A percentile compares a stretch with the other conserved stretches of the same genome.
Evolutionary conservation across 2,113 vertebrate species (phyloP).

Genomic region (Ailurus styani): DNA sequence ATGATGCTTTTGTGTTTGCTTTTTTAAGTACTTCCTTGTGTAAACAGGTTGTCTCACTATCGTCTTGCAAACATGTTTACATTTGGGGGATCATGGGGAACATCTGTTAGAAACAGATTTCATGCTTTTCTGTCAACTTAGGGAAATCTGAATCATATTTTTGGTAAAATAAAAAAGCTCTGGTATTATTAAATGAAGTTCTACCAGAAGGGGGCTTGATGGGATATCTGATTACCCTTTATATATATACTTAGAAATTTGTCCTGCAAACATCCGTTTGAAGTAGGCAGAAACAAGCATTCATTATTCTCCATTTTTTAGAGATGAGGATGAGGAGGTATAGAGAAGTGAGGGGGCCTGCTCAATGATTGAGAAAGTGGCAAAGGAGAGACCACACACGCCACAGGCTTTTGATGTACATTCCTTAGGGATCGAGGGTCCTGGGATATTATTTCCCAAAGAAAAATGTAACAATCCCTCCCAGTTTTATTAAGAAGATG

Average conservation of each 20-base stretch:
- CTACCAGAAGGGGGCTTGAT: neutral
- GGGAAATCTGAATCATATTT: constrained; percentile 71
- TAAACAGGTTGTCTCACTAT: constrained; percentile 78
- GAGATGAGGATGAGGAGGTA: neutral
- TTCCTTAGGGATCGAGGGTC: neutral
- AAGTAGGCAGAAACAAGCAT: neutral
- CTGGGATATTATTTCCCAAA: neutral
- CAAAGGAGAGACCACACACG: neutral
- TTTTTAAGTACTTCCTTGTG: constrained; percentile 68
- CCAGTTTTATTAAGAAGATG: neutral
- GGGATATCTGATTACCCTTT: neutral
- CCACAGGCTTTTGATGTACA: neutral
- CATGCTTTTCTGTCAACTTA: constrained; percentile 69
- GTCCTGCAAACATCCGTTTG: neutral
- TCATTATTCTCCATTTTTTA: neutral
- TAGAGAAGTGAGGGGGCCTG: neutral
- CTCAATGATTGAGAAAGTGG: neutral
- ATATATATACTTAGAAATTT: neutral
- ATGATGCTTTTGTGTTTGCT: constrained; percentile 74
- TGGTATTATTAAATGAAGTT: constrained; percentile 39
- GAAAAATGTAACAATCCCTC: neutral
- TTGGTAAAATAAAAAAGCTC: constrained; percentile 41
- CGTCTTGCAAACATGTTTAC: constrained; percentile 73
- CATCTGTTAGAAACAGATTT: constrained; percentile 80
- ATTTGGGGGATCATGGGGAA: constrained; percentile 73